These are phyloP conservation scores for Platalea minor DNA, from an alignment of 2,797 vertebrate species.

Conservation along the genomic window DNA sequence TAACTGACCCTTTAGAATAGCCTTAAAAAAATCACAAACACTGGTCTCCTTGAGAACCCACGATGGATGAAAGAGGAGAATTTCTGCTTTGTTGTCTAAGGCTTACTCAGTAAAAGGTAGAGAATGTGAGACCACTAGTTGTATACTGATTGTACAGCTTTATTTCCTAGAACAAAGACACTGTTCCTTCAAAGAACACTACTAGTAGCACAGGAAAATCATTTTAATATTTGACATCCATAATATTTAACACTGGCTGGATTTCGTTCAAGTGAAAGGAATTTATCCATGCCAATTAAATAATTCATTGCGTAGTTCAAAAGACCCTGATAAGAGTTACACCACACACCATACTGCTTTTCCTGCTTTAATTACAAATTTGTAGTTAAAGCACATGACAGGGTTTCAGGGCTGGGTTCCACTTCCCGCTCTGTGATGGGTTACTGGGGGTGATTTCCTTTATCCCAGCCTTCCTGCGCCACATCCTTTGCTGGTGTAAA, in stretches of 20 bases:
- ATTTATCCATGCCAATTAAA: slow-evolving; percentile 71
- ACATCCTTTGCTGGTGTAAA: slow-evolving; percentile 23
- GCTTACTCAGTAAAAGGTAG: slow-evolving; percentile 50
- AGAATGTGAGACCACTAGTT: slow-evolving; percentile 29
- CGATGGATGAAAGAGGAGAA: neutral
- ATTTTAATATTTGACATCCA: slow-evolving; percentile 65
- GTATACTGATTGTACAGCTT: slow-evolving; percentile 36
- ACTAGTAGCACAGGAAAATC: slow-evolving; percentile 26
- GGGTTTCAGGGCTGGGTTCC: slow-evolving; percentile 40
- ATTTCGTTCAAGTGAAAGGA: slow-evolving; percentile 65
- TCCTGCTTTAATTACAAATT: slow-evolving; percentile 44
- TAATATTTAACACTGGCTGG: slow-evolving; percentile 20
- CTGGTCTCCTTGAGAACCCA: slow-evolving; percentile 25
- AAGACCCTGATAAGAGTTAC: slow-evolving; percentile 61
- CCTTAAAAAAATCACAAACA: slow-evolving; percentile 22
- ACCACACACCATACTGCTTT: slow-evolving; percentile 48
- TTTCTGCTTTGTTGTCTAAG: slow-evolving; percentile 37
- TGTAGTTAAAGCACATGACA: slow-evolving; percentile 23
- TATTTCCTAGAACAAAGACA: slow-evolving; percentile 70
- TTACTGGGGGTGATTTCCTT: neutral
- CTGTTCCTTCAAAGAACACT: slow-evolving; percentile 63
- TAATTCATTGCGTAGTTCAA: slow-evolving; percentile 62
- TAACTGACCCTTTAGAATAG: slow-evolving; percentile 30
- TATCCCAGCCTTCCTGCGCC: slow-evolving; percentile 14
- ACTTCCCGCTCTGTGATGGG: neutral